Conservation (phyloP, 1,140 invertebrate species). For the Zelostemma sp. region DNA sequence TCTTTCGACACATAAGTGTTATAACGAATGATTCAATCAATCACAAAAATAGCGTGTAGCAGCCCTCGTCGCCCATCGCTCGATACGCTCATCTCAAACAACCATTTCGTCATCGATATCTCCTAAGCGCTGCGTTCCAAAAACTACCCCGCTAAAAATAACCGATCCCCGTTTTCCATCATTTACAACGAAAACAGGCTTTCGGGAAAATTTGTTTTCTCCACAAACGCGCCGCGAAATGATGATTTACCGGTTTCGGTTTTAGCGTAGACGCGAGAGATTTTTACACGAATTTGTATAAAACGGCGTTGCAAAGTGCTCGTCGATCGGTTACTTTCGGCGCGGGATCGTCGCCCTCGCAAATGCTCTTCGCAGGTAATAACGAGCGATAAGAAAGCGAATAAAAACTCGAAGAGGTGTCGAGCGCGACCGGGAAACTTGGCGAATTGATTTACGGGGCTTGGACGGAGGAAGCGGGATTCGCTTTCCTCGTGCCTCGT, state of each 20-base stretch:
- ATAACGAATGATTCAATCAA: constrained; percentile 53
- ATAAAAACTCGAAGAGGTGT: not conserved
- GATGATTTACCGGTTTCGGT: no score
- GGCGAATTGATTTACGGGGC: constrained; percentile 12
- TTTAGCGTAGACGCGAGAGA: no score
- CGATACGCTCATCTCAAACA: constrained; percentile 17
- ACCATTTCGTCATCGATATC: constrained; percentile 26
- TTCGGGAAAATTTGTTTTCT: no score
- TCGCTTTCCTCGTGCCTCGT: constrained; percentile 3
- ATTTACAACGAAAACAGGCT: no score
- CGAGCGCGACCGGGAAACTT: constrained; percentile 1
- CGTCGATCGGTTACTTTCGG: constrained; percentile 26
- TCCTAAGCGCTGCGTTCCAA: constrained; percentile 33
- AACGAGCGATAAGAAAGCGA: constrained; percentile 7
- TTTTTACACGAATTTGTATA: no score
- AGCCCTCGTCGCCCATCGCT: constrained; percentile 9
- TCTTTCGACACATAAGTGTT: constrained; percentile 46
- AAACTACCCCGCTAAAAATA: constrained; percentile 36
- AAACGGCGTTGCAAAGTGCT: no score
- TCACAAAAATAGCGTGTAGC: constrained; percentile 53
- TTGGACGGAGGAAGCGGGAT: constrained; percentile 1
- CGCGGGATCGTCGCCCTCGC: constrained; percentile 6
- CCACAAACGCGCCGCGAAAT: no score
- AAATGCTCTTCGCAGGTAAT: constrained; percentile 19
- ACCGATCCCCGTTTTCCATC: constrained; percentile 32